Conservation (phyloP, 2,113 vertebrate species). For the Corydoras maculifer region DNA sequence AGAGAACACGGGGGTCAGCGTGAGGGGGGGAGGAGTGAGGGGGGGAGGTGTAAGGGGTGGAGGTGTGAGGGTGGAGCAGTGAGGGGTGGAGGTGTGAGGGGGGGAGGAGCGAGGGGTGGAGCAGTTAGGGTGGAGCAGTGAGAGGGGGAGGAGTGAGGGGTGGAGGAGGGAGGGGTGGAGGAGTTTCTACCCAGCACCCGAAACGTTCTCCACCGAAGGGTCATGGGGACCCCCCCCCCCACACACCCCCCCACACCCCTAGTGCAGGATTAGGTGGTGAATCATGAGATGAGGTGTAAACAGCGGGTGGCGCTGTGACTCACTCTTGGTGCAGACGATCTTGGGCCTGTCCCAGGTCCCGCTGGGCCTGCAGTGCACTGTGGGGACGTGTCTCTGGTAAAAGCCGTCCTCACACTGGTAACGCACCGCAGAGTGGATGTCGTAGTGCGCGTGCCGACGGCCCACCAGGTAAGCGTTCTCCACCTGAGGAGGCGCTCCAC, state of each 20-base stretch:
- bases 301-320: constrained; percentile 48
- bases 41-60: neutral
- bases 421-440: constrained; percentile 80
- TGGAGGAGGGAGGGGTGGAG: no score
- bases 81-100: no score
- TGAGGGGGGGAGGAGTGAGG: neutral
- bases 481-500: constrained; percentile 79
- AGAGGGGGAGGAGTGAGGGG: no score
- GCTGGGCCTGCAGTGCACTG: constrained; percentile 75
- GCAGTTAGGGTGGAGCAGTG: no score
- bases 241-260: no score
- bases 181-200: no score
- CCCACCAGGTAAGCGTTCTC: constrained; percentile 77
- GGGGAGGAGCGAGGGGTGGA: no score
- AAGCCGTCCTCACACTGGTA: constrained; percentile 86
- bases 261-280: neutral
- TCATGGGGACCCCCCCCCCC: no score
- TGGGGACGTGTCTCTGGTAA: constrained; percentile 80
- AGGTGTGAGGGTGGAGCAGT: no score
- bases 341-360: constrained; percentile 88
- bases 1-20: neutral
- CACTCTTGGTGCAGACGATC: constrained; percentile 88
- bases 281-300: no score
- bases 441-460: constrained; percentile 76
- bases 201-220: no score